phyloP scores from a whole-genome alignment of 35 echinoderm and acorn worm species.

The Chiridota heheva region DNA sequence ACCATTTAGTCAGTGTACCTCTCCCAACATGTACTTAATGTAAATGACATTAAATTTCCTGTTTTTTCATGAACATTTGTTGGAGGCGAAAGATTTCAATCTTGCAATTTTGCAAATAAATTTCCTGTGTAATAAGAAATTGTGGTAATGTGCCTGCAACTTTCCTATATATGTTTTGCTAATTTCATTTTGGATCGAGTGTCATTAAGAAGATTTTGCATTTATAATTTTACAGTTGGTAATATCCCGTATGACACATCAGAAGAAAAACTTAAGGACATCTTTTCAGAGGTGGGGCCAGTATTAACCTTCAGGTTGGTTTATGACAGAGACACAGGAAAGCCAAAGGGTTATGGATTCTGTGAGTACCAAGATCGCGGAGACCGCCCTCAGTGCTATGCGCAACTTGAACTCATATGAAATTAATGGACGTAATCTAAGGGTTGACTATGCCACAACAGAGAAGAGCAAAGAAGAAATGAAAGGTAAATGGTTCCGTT shows the following conservation, averaged over 20 bases:
- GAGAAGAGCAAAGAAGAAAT: constrained; percentile 99
- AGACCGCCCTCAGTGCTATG: constrained; percentile 99
- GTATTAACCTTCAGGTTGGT: constrained; percentile 92
- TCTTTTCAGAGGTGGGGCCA: constrained; percentile 97
- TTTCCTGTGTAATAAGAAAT: no score
- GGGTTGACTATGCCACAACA: constrained; percentile 95
- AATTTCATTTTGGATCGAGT: no score
- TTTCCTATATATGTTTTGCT: no score
- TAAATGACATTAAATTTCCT: no score
- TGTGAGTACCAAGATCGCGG: constrained; percentile 98
- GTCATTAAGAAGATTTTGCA: no score
- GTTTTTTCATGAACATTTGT: no score
- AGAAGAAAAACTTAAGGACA: constrained; percentile 98
- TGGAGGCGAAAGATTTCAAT: no score
- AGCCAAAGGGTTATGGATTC: constrained; percentile 99
- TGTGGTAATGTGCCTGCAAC: no score
- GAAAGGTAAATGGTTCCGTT: constrained; percentile 81
- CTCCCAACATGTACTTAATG: no score
- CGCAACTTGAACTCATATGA: constrained; percentile 92
- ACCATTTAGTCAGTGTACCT: no score
- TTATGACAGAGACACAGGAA: constrained; percentile 91
- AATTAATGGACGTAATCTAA: constrained; percentile 74
- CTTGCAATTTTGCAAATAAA: no score
- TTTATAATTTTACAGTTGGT: constrained; percentile 75
- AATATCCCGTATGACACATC: constrained; percentile 98